Percentiles rank a stretch among this genome's conserved stretches.
phyloP scores from a whole-genome alignment of 1,140 invertebrate species.

The Leptinotarsa undecemlineata region DNA sequence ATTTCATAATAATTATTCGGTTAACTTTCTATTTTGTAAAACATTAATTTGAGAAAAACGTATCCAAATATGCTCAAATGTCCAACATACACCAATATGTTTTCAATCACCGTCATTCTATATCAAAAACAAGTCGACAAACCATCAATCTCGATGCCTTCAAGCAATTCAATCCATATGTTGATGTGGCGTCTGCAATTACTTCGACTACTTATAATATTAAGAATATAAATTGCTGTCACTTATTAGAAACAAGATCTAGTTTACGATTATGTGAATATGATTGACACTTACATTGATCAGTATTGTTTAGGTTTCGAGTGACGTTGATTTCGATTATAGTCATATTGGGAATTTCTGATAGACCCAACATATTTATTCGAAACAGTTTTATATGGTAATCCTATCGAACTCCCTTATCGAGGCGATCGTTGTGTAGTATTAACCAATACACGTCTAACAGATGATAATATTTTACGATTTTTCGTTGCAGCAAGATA shows the following conservation, averaged over 20 bases:
- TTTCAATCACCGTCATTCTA: not conserved
- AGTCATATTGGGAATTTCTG: too few relatives aligned
- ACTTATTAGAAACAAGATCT: not conserved
- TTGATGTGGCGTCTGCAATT: conserved; percentile 5
- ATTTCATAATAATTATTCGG: too few relatives aligned
- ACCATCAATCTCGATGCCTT: not conserved
- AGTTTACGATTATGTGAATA: not conserved
- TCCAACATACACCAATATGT: not conserved
- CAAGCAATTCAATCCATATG: not conserved
- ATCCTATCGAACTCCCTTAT: not conserved
- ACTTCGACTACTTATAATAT: not conserved
- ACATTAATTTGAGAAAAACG: not conserved
- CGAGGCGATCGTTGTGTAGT: not conserved
- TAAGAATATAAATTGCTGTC: not conserved
- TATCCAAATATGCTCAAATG: not conserved
- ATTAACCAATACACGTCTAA: not conserved
- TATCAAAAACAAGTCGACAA: not conserved
- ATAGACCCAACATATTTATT: too few relatives aligned
- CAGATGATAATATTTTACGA: not conserved
- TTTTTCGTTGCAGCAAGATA: not conserved
- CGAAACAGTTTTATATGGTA: not conserved
- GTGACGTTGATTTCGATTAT: too few relatives aligned
- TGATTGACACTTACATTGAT: not conserved
- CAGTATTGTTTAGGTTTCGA: not conserved
- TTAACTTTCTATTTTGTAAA: too few relatives aligned